Conservation (phyloP, 1,140 invertebrate genomes). For the Olivierus martensii region DNA sequence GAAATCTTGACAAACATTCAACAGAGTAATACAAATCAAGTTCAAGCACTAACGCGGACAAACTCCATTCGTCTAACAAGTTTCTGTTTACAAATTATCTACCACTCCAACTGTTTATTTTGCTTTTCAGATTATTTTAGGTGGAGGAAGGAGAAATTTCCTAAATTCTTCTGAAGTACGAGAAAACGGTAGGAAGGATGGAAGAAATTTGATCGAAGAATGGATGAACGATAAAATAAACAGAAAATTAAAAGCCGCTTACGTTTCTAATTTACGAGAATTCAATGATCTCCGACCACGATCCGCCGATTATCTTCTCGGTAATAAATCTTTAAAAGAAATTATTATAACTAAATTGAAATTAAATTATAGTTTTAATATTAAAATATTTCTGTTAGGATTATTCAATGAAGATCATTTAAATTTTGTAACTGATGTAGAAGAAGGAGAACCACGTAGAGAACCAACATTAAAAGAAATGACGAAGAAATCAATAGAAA, state of each 20-base stretch:
- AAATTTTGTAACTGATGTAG: constrained; percentile 28
- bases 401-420: constrained; percentile 31
- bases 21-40: constrained; percentile 47
- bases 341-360: no score
- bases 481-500: constrained; percentile 30
- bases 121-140: constrained; percentile 16
- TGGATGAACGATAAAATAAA: constrained; percentile 34
- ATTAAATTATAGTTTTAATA: background rate
- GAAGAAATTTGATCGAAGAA: constrained; percentile 49
- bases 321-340: constrained; percentile 5
- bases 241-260: background rate
- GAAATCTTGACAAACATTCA: constrained; percentile 41
- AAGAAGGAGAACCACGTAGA: constrained; percentile 4
- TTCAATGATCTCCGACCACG: background rate
- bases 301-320: constrained; percentile 15
- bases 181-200: constrained; percentile 43
- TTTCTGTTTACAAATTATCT: constrained; percentile 4
- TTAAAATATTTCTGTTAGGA: background rate
- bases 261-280: background rate
- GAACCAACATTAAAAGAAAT: constrained; percentile 31
- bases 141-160: constrained; percentile 30
- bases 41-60: background rate
- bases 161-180: constrained; percentile 17
- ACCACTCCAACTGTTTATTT: background rate
- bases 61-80: background rate